phyloP scores from a whole-genome alignment of 2,113 vertebrate species.

The Oceanodroma tethys region DNA sequence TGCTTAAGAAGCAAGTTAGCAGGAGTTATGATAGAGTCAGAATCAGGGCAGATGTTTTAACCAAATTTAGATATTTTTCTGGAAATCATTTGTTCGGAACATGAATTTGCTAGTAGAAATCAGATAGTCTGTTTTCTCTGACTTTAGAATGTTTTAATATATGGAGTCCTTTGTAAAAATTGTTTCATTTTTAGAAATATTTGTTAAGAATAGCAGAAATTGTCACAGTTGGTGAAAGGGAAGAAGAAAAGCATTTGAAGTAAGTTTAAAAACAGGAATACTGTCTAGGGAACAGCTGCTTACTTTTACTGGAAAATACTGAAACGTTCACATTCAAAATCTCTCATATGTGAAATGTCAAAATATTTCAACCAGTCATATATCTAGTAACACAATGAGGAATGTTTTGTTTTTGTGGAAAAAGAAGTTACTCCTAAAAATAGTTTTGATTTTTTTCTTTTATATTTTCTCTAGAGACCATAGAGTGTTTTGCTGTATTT shows the following conservation, averaged over 20 bases:
- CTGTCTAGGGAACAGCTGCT: not conserved
- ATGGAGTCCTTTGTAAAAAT: not conserved
- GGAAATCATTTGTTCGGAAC: not conserved
- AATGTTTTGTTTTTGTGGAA: accelerated
- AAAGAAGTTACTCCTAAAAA: not conserved
- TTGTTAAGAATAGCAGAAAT: not conserved
- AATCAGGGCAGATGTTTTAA: not conserved
- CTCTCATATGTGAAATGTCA: not conserved
- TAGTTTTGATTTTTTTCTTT: not conserved
- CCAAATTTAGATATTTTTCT: not conserved
- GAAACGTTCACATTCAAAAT: not conserved
- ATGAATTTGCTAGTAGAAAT: not conserved
- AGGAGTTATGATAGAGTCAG: not conserved
- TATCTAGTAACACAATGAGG: not conserved
- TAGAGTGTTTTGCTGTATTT: not conserved
- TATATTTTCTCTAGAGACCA: not conserved
- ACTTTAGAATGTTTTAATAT: not conserved
- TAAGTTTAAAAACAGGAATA: not conserved
- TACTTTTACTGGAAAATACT: not conserved
- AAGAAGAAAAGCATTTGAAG: not conserved
- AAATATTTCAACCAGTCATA: not conserved
- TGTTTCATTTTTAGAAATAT: not conserved
- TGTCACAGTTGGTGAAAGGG: not conserved
- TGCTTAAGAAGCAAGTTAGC: not conserved
- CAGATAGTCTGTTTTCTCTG: not conserved